phyloP scores from a whole-genome alignment of 2,797 vertebrate genomes.

The Naso thynnoides region DNA sequence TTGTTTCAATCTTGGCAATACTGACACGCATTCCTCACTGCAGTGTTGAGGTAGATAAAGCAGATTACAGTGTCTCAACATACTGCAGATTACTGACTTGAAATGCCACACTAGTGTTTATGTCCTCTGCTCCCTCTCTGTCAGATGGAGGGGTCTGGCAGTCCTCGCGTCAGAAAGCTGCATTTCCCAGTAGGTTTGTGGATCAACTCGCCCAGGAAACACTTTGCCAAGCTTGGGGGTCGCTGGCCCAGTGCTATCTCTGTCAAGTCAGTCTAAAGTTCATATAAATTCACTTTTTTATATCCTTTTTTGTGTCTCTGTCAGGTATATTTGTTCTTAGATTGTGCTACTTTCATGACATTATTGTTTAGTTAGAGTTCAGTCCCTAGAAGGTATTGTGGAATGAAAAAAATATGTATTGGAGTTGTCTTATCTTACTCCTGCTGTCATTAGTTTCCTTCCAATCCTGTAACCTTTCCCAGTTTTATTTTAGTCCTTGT shows the following conservation, averaged over 20 bases:
- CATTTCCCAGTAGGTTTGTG: slow-evolving; percentile 95
- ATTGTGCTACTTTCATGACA: not conserved
- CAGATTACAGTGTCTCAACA: slow-evolving; percentile 15
- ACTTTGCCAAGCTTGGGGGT: slow-evolving; percentile 92
- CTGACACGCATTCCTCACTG: slow-evolving; percentile 41
- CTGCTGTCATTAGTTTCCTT: slow-evolving; percentile 57
- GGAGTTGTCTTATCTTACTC: slow-evolving; percentile 65
- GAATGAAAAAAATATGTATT: slow-evolving; percentile 32
- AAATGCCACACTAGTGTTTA: slow-evolving; percentile 10
- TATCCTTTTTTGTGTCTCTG: slow-evolving; percentile 23
- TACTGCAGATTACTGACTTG: not conserved
- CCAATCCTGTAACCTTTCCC: slow-evolving; percentile 46
- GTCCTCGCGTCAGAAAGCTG: slow-evolving; percentile 93
- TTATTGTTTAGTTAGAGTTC: slow-evolving; percentile 29
- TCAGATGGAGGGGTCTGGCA: slow-evolving; percentile 93
- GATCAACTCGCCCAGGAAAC: slow-evolving; percentile 96
- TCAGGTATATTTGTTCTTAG: slow-evolving; percentile 4
- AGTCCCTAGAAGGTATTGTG: slow-evolving; percentile 35
- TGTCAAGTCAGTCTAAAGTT: slow-evolving; percentile 88
- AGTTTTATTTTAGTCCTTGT: slow-evolving; percentile 72
- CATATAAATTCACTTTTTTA: slow-evolving; percentile 15
- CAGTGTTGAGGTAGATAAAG: slow-evolving; percentile 21
- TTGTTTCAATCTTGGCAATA: slow-evolving; percentile 60
- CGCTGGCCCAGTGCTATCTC: slow-evolving; percentile 95
- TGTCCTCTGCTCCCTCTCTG: slow-evolving; percentile 41